Percentiles rank a stretch among this genome's conserved stretches.
phyloP scores from a whole-genome alignment of 2,888 invertebrate species.

The Incurvaria masculella region DNA sequence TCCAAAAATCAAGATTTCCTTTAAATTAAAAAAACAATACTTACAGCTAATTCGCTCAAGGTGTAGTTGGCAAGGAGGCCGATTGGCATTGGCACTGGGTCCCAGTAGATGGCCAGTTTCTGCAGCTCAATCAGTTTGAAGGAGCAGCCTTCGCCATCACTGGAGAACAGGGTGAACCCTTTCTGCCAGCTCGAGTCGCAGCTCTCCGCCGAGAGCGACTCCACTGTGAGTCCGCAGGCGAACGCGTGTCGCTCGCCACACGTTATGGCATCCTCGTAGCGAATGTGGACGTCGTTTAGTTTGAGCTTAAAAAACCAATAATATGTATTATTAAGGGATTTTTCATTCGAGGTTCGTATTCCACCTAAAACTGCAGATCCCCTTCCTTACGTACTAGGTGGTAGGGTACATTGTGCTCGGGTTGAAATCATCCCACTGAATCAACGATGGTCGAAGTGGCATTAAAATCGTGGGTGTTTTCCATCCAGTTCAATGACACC shows the following conservation, averaged over 20 bases:
- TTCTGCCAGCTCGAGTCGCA: conserved; percentile 87
- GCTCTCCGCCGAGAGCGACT: conserved; percentile 86
- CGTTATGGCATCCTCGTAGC: conserved; percentile 87
- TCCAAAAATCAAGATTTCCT: too few species aligned
- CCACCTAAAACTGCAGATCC: too few species aligned
- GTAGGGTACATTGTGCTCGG: too few species aligned
- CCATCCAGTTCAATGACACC: too few species aligned
- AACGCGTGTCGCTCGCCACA: conserved; percentile 63
- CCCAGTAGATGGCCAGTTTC: conserved; percentile 90
- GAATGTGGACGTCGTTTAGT: conserved; percentile 91
- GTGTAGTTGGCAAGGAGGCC: conserved; percentile 66
- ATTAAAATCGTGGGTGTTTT: too few species aligned
- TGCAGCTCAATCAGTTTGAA: conserved; percentile 90
- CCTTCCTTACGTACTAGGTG: too few species aligned
- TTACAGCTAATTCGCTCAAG: conserved; percentile 68
- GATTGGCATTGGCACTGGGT: conserved; percentile 57
- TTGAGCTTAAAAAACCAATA: conserved; percentile 76
- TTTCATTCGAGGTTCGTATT: too few species aligned
- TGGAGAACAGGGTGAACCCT: conserved; percentile 62
- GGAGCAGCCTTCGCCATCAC: conserved; percentile 60
- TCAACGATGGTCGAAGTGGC: too few species aligned
- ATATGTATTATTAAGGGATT: too few species aligned
- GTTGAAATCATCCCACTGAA: too few species aligned
- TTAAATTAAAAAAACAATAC: conserved; percentile 7
- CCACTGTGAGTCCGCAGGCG: conserved; percentile 85